Evolutionary conservation across 2,113 vertebrate genomes (phyloP).

Genomic region (Nothoprocta perdicaria): DNA sequence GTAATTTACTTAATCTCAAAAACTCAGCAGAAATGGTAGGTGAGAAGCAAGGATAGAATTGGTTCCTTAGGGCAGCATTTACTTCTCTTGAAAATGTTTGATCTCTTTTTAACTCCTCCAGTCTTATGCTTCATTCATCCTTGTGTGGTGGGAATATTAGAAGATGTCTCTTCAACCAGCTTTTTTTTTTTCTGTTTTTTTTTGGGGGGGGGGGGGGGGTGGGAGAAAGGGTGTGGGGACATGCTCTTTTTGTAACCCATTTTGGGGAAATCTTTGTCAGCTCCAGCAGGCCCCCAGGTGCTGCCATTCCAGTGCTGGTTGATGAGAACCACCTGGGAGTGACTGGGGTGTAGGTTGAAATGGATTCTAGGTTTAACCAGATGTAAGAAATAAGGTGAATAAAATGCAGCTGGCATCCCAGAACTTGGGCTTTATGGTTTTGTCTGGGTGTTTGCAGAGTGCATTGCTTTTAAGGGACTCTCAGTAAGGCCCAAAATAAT

Average conservation of each 20-base stretch:
- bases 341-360: background rate
- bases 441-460: background rate
- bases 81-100: background rate
- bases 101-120: background rate
- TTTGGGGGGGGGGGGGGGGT: too few species aligned
- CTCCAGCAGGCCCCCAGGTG: accelerated
- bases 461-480: background rate
- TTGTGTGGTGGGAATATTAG: background rate
- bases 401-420: background rate
- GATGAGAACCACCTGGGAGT: background rate
- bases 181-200: too few species aligned
- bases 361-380: background rate
- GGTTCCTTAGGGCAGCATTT: background rate
- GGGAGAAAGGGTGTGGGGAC: too few species aligned
- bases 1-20: background rate
- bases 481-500: background rate
- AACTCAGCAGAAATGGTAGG: background rate
- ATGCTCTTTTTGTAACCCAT: background rate
- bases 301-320: background rate
- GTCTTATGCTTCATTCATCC: accelerated
- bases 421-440: background rate
- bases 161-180: background rate
- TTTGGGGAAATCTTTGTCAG: background rate
- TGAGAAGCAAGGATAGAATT: background rate
- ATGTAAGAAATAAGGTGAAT: background rate